Evolutionary conservation across 2,888 invertebrate genomes (phyloP).

Genomic region (Acleris holmiana): DNA sequence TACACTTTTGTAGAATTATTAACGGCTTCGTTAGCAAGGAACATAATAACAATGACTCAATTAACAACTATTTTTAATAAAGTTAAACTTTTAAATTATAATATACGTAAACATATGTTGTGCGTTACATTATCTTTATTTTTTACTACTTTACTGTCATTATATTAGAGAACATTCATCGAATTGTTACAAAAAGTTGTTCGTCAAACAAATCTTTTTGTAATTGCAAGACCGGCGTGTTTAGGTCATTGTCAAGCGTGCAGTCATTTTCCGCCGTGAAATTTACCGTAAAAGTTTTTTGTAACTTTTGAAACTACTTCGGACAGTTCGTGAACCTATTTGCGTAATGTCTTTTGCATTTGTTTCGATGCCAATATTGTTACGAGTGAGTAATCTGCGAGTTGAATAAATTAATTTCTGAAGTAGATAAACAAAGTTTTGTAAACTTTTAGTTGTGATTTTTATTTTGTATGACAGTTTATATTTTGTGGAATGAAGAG

Average conservation of each 20-base stretch:
- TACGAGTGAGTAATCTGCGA: conserved; percentile 1
- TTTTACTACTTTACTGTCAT: no score
- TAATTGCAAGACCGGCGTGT: conserved; percentile 45
- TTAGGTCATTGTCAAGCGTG: conserved; percentile 77
- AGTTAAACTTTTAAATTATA: no score
- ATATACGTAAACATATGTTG: no score
- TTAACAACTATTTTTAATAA: no score
- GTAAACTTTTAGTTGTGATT: neutral
- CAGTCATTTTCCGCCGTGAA: conserved; percentile 67
- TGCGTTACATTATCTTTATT: no score
- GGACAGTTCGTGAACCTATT: conserved; percentile 58
- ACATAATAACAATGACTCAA: no score
- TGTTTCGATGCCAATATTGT: conserved; percentile 44
- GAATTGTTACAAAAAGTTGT: conserved; percentile 4
- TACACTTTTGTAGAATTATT: no score
- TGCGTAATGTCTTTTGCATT: conserved; percentile 65
- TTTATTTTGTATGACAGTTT: no score
- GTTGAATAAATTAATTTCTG: conserved; percentile 2
- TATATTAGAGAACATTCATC: neutral
- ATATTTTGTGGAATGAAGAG: no score
- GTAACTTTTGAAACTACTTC: conserved; percentile 68
- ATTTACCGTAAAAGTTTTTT: conserved; percentile 71
- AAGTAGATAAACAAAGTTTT: neutral
- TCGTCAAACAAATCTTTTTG: conserved; percentile 31
- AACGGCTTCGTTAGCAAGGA: no score